Conservation (phyloP, 1,140 invertebrate species). For the Polyergus mexicanus region DNA sequence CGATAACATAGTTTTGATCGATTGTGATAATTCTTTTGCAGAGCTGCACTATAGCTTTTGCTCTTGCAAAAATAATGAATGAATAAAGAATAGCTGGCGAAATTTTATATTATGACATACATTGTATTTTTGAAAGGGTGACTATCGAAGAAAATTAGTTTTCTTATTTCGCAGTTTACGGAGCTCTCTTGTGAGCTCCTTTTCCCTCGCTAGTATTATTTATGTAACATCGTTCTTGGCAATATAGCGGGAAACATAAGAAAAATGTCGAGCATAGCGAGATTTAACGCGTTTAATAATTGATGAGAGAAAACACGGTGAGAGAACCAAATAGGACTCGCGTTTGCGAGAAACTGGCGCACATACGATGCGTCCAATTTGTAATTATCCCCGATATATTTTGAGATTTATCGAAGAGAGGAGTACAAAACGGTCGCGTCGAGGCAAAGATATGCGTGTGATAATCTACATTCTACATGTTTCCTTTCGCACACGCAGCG, state of each 20-base stretch:
- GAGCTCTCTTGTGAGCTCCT: not conserved
- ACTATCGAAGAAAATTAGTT: not conserved
- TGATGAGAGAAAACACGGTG: conserved; percentile 40
- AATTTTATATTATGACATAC: not conserved
- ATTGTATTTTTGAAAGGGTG: not conserved
- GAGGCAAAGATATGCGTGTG: not conserved
- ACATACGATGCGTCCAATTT: conserved; percentile 12
- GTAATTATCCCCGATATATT: conserved; percentile 1
- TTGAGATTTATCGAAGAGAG: conserved; percentile 34
- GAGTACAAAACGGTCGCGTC: not conserved
- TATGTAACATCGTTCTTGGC: not conserved
- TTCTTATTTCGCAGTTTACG: not conserved
- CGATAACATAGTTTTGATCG: not conserved
- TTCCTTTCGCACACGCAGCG: conserved; percentile 34
- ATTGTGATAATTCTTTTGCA: not conserved
- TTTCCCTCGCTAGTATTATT: not conserved
- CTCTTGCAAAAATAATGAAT: not conserved
- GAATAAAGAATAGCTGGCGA: not conserved
- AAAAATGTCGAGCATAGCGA: not conserved
- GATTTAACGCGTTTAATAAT: conserved; percentile 22
- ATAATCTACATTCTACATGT: conserved; percentile 42
- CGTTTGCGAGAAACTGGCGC: conserved; percentile 1
- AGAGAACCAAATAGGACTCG: not conserved
- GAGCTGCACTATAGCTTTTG: too few relatives aligned
- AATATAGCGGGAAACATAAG: not conserved